Conservation (phyloP, 2,888 invertebrate species). For the Diadegma fenestrale region DNA sequence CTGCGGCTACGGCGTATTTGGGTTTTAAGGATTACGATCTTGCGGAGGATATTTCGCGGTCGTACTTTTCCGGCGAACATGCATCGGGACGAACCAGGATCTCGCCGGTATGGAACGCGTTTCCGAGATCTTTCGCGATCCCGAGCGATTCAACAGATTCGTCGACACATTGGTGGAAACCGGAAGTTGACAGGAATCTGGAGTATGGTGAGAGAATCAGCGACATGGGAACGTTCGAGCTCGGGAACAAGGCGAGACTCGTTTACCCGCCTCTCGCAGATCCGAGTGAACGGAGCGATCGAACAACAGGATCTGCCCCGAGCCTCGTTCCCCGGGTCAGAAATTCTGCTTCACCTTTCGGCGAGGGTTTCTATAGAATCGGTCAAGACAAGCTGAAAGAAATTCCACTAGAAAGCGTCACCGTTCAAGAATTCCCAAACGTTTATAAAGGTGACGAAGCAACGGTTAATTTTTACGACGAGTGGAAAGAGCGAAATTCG, state of each 20-base stretch:
- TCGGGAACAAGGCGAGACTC: conserved; percentile 46
- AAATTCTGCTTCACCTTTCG: not conserved
- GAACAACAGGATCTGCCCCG: not conserved
- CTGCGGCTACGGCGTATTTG: not conserved
- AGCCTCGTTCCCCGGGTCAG: not conserved
- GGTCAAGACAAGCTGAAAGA: conserved; percentile 11
- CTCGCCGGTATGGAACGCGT: not conserved
- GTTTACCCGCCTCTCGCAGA: conserved; percentile 60
- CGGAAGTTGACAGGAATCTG: not conserved
- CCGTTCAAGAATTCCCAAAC: conserved; percentile 16
- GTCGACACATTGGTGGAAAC: not conserved
- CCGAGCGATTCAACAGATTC: not conserved
- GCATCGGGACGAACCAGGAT: not conserved
- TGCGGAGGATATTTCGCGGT: not conserved
- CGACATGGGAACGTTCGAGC: conserved; percentile 59
- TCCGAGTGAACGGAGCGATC: conserved; percentile 39
- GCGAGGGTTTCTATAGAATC: conserved; percentile 37
- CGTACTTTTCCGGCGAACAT: not conserved
- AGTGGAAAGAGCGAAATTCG: conserved; percentile 53
- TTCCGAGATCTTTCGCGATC: not conserved
- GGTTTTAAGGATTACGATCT: not conserved
- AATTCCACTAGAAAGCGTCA: conserved; percentile 26
- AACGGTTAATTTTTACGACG: conserved; percentile 49
- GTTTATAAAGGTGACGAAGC: conserved; percentile 6
- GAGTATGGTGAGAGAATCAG: conserved; percentile 57